These are phyloP conservation scores for Furnarius figulus DNA, from an alignment of 2,113 vertebrate genomes.

Conservation along the genomic window DNA sequence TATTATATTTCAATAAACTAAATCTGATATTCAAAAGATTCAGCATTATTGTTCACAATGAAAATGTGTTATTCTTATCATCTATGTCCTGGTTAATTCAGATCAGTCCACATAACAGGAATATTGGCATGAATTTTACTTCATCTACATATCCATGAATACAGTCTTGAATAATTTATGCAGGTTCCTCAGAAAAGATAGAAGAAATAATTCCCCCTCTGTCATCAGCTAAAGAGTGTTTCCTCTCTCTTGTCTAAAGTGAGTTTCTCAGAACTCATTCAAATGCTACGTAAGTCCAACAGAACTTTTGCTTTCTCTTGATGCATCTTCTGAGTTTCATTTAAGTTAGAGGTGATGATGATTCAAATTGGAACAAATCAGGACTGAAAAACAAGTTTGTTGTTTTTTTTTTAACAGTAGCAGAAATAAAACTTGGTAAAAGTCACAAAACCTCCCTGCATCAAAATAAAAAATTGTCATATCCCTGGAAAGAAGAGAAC, in stretches of 20 bases:
- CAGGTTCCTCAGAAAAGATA: neutral
- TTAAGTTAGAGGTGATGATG: neutral
- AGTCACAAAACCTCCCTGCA: neutral
- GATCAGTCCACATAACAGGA: neutral
- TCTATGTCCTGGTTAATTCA: neutral
- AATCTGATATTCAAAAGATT: neutral
- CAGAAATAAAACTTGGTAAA: neutral
- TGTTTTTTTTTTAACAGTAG: neutral
- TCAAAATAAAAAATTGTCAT: neutral
- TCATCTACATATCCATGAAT: neutral
- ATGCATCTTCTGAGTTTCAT: neutral
- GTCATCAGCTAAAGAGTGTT: neutral
- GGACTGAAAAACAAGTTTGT: neutral
- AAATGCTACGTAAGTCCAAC: neutral
- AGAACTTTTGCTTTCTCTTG: neutral
- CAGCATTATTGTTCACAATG: neutral
- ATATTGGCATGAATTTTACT: neutral
- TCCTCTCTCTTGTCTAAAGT: neutral
- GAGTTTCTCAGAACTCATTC: neutral
- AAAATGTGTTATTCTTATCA: neutral
- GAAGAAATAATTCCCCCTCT: neutral
- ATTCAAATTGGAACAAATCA: neutral
- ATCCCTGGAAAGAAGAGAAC: neutral
- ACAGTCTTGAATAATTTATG: neutral
- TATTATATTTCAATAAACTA: neutral